Conservation (phyloP, 2,113 vertebrate genomes). For the Phrynocephalus versicolor region DNA sequence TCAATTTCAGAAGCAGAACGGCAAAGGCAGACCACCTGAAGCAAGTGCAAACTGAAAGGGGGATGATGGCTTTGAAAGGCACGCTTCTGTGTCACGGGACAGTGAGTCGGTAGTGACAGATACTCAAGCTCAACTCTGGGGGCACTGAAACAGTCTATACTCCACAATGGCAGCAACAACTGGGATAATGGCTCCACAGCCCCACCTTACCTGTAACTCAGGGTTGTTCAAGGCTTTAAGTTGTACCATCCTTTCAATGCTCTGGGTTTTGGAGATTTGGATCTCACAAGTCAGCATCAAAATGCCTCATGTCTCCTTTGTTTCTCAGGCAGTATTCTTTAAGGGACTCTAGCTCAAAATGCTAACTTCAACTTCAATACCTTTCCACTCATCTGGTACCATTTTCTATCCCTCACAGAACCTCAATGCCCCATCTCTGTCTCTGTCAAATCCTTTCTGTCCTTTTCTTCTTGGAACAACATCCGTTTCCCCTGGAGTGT, state of each 20-base stretch:
- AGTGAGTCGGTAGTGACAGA: no score
- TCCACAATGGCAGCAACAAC: not conserved
- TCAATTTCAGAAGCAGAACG: not conserved
- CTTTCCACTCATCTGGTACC: no score
- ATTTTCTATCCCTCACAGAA: not conserved
- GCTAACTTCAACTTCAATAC: no score
- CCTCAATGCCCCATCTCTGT: not conserved
- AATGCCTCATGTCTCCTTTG: not conserved
- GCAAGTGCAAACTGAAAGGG: slow-evolving; percentile 4
- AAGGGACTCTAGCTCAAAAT: no score
- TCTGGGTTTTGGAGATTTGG: no score
- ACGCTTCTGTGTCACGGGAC: not conserved
- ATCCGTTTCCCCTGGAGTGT: not conserved
- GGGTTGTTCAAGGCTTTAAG: not conserved
- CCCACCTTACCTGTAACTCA: not conserved
- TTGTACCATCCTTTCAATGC: not conserved
- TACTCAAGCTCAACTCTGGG: not conserved
- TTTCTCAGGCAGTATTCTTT: not conserved
- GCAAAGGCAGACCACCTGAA: not conserved
- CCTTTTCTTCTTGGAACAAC: not conserved
- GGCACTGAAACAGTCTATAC: not conserved
- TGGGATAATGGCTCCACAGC: not conserved
- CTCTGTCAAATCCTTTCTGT: not conserved
- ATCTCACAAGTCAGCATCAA: not conserved
- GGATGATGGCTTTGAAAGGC: not conserved